Conservation (phyloP, 2,797 vertebrate species). For the Tadarida brasiliensis region DNA sequence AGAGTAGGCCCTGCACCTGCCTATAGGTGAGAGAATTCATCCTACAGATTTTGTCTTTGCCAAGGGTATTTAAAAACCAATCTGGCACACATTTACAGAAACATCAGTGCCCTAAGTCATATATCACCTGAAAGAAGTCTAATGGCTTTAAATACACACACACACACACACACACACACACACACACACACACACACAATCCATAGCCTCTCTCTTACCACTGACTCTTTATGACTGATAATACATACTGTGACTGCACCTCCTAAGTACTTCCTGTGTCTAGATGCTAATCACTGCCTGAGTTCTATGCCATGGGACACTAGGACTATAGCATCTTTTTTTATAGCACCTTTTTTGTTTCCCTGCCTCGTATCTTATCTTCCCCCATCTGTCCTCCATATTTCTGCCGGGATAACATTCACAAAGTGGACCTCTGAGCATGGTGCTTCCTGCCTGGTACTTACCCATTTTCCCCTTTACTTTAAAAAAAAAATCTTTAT, state of each 20-base stretch:
- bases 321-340: neutral
- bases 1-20: neutral
- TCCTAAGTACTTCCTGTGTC: neutral
- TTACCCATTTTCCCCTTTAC: neutral
- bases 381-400: neutral
- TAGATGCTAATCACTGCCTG: neutral
- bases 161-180: neutral
- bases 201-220: neutral
- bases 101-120: neutral
- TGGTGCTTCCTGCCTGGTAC: neutral
- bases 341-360: neutral
- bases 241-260: neutral
- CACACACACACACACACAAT: neutral
- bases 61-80: neutral
- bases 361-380: neutral
- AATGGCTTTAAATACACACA: constrained; percentile 15
- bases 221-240: neutral
- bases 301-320: neutral
- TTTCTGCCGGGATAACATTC: neutral
- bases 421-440: neutral
- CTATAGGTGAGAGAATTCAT: neutral
- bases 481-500: too few species aligned
- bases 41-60: neutral
- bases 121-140: neutral
- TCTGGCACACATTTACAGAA: neutral